Evolutionary conservation across 1,140 invertebrate genomes (phyloP), one percentile per base, ranked within the genome.

Genomic region (Bombyx mandarina): DNA sequence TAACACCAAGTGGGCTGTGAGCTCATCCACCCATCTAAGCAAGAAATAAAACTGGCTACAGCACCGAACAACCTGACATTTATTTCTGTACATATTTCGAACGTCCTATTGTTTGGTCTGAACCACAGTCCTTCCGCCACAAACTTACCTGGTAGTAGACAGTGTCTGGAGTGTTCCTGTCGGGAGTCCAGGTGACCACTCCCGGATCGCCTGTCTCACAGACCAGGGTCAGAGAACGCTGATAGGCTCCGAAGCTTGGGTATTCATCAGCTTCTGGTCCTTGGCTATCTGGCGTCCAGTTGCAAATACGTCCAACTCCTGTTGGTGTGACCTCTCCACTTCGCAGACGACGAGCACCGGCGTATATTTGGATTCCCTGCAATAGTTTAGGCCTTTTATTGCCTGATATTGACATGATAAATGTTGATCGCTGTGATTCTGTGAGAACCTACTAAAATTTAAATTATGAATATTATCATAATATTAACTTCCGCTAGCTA

Each of bases 101-200:
- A 45, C 7, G 45, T 8, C 10, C 45, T 45, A 45, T 45, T 45
- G 7, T 45, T 3, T 10, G 8, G 6, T 10, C 45, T 10, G 2
- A 7, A 12, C 8, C 4, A 51, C n/a, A 12, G 43, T 22, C n/a
- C 3, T 12, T 8, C 43, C 9, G 9, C 43, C 12, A 22, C 44
- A n/a, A 7, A 49, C 46, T 49, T 35, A 95, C 94, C 90, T 97
- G 96, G 86, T 98, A 98, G 80, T 97, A 98, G 43, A 98, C 94
- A 22, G 94, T 94, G 77, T 97, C 94, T 0, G 97, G 96, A 2
- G 96, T 98, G 61, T 94, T 91, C 52, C 90, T 86, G 81, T 97
- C 95, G 0, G 96, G 96, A 3, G 92, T 96, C 94, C 96, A 98
- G 62, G 92, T 91, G 18, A 99, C 91, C 6, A 96, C 88, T 2